A percentile compares a stretch with the other conserved stretches of the same genome.
Evolutionary conservation across 2,113 vertebrate genomes (phyloP).

Genomic region (Cyanoderma ruficeps): DNA sequence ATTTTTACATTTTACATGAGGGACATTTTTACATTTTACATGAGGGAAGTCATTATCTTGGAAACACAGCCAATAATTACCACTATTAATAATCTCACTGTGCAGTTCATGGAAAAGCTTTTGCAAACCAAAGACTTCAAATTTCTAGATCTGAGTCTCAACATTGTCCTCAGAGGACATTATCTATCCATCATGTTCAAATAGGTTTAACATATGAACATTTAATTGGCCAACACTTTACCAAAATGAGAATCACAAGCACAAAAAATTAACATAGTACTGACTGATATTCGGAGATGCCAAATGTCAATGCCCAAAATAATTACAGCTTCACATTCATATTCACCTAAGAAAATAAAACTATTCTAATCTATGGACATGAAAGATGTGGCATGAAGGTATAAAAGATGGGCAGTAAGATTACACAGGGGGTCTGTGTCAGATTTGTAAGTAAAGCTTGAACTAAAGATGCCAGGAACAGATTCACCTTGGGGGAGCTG

Average conservation of each 20-base stretch:
- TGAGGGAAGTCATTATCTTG: background rate
- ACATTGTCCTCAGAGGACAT: background rate
- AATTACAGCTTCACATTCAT: background rate
- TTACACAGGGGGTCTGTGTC: background rate
- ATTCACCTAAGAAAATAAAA: background rate
- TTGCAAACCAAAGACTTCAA: background rate
- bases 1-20: background rate
- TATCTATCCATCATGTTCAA: background rate
- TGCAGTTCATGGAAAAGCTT: background rate
- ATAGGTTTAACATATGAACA: background rate
- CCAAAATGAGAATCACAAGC: background rate
- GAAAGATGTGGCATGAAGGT: background rate
- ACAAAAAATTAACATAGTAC: background rate
- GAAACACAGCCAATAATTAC: background rate
- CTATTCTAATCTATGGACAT: background rate
- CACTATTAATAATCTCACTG: background rate
- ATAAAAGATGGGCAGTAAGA: background rate
- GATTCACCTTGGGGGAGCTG: background rate
- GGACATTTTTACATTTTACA: background rate
- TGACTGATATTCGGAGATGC: background rate
- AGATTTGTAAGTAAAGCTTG: background rate
- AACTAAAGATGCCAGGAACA: background rate
- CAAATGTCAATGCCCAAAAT: background rate
- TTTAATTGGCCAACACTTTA: background rate
- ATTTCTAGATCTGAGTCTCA: background rate